Conservation (phyloP, 2,797 vertebrate genomes). For the Delichon dasypus region DNA sequence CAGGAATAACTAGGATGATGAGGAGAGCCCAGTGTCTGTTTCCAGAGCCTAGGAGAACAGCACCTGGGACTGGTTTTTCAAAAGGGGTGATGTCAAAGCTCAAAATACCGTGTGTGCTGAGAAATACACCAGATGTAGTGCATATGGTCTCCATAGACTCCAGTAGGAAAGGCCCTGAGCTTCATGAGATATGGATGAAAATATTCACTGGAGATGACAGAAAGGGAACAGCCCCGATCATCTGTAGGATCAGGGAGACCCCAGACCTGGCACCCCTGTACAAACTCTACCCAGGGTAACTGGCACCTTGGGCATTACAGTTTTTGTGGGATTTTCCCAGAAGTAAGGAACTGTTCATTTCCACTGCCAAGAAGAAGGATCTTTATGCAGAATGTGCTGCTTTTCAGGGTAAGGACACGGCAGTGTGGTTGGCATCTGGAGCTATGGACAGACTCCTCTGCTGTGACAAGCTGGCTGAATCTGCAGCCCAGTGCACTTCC, state of each 20-base stretch:
- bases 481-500: background rate
- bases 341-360: background rate
- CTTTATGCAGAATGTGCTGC: background rate
- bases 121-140: background rate
- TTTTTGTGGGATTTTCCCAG: background rate
- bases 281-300: background rate
- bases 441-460: background rate
- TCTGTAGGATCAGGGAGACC: background rate
- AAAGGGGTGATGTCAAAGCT: background rate
- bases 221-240: background rate
- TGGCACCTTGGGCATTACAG: no score
- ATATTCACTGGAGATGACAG: background rate
- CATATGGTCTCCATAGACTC: background rate
- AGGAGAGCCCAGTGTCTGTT: no score
- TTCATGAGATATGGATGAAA: background rate
- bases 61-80: background rate
- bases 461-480: fast-evolving
- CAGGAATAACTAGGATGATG: background rate
- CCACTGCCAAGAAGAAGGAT: background rate
- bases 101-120: background rate
- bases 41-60: background rate
- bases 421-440: fast-evolving
- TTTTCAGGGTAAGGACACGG: background rate
- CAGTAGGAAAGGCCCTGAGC: background rate
- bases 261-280: background rate